Base-by-base conservation (phyloP, 2,113 vertebrate genomes). In the Urocynchramus pylzowi region DNA sequence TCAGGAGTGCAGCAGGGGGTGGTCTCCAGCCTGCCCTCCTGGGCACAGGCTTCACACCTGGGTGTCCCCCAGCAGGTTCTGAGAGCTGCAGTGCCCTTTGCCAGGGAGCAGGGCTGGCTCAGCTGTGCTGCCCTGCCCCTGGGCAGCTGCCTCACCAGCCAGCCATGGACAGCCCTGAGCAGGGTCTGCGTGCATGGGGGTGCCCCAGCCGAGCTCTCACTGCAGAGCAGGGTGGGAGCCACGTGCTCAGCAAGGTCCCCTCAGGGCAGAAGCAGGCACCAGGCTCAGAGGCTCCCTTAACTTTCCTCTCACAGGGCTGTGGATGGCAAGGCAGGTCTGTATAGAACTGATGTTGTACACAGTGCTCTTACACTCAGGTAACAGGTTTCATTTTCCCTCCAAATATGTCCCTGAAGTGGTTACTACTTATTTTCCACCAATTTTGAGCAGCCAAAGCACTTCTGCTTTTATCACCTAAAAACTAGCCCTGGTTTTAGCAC, bases 151-250 rank as follows among this genome's bases (percentile, higher is more conserved):
- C 4, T 7, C 30, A n/a, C n/a, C n/a, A n/a, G n/a, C n/a, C 57
- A 39, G 57, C n/a, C 27, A 0, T 8, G 14, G 10, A 15, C 5
- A n/a, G 75, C 84, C 59, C 31, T 8, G 13, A 54, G 91, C 54
- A 18, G 33, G 23, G 61, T 47, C 54, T 57, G 24, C 60, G 3
- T 56, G 70, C 33, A 9, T 9, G 35, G 70, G 67, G 60, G 61
- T 19, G 13, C 61, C 39, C 24, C 31, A 23, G 70, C 69, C 87
- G 37, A 6, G 52, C 30, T 37, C 42, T 77, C 45, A 5, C 75
- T 82, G 87, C 73, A 70, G 75, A 21, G 35, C 13, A 11, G 14
- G 69, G 77, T 30, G 92, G 87, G 87, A 96, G 93, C 95, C 93
- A 73, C 61, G 5, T 87, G 89, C 90, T 76, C 60, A n/a, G 71